Conservation (phyloP, 30 jellyfish, hydroid and myxozoan genomes). For the Chironex yamaguchii region DNA sequence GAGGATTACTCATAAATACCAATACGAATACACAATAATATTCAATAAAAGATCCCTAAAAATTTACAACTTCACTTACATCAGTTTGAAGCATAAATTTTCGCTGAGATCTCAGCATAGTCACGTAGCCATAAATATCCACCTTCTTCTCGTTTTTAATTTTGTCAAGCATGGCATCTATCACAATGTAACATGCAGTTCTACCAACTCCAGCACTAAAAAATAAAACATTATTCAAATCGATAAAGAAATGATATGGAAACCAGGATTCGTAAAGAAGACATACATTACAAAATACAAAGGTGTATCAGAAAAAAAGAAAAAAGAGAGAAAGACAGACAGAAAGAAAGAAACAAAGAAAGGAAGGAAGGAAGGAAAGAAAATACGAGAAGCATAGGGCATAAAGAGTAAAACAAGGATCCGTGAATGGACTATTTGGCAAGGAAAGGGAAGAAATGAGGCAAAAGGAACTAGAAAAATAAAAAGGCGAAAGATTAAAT, state of each 20-base stretch:
- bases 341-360: too few species aligned
- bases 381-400: not conserved
- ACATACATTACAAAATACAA: too few species aligned
- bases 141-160: conserved; percentile 66
- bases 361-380: not conserved
- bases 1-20: too few species aligned
- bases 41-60: too few species aligned
- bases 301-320: too few species aligned
- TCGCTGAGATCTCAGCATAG: conserved; percentile 88
- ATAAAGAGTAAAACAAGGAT: not conserved
- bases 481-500: too few species aligned
- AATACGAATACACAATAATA: too few species aligned
- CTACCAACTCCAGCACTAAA: conserved; percentile 90
- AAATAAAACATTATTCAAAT: too few species aligned
- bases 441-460: not conserved
- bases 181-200: conserved; percentile 82
- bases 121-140: conserved; percentile 84
- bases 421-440: not conserved
- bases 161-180: conserved; percentile 81
- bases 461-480: too few species aligned
- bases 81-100: conserved; percentile 85
- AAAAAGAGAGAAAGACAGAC: too few species aligned
- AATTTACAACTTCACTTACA: conserved; percentile 36
- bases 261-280: too few species aligned
- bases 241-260: too few species aligned